These are phyloP conservation scores for Sclerurus mexicanus DNA, from an alignment of 2,113 vertebrate species.

Conservation along the genomic window DNA sequence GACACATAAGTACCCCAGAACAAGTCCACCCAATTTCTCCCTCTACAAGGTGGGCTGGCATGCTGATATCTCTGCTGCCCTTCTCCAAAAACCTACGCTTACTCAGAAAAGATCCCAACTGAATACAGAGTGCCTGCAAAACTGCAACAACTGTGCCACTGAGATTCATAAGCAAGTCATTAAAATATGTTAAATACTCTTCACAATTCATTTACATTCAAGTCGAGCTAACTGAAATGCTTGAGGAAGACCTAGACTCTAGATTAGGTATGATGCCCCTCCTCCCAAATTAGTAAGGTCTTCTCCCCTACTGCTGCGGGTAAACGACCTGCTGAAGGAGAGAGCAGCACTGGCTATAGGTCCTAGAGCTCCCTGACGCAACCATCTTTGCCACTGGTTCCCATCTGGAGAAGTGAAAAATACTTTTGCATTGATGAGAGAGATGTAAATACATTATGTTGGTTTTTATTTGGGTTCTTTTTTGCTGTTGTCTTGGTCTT, in stretches of 20 bases:
- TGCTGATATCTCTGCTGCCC: background rate
- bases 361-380: background rate
- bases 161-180: background rate
- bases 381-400: background rate
- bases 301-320: background rate
- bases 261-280: background rate
- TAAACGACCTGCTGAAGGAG: background rate
- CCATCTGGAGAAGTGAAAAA: background rate
- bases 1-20: background rate
- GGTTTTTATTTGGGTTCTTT: background rate
- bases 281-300: background rate
- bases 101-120: background rate
- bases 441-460: background rate
- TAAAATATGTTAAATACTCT: background rate
- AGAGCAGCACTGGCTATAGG: accelerated
- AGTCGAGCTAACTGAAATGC: background rate
- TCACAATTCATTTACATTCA: background rate
- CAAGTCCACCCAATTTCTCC: background rate
- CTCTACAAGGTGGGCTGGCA: background rate
- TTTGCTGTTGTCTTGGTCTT: background rate
- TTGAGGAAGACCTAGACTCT: background rate
- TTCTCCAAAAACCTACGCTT: background rate
- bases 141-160: background rate
- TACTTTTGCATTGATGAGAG: background rate
- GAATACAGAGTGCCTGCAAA: background rate